Base-by-base conservation (phyloP, 2,888 invertebrate species). In the Biston stratarius region DNA sequence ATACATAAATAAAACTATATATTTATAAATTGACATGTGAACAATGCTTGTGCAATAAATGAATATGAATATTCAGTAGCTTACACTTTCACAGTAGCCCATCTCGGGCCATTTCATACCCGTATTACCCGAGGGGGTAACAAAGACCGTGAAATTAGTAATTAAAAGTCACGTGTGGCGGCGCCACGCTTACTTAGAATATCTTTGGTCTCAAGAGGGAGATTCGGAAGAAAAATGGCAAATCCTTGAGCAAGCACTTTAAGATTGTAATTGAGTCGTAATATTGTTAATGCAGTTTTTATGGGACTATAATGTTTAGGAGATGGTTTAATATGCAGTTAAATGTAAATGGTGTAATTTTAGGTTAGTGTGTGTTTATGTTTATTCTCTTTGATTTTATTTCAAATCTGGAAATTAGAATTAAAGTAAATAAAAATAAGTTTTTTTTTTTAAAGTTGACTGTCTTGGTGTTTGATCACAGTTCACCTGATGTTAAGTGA, bases 131-230 rank as follows among this genome's bases (percentile, higher is more conserved):
- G 64, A 71, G 88, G 84, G 90, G 85, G 83, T 83, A 82, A 86
- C 85, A 86, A 85, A 84, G 85, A 88, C 83, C 90, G 88, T 88
- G 85, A 92, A 91, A 92, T 92, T 90, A 89, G 86, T 89, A 90
- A 92, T 92, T 91, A 90, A 86, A 87, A 87, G 87, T 88, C 89
- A 89, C 86, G 86, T 86, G 83, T 89, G 79, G 77, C 75, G 74
- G 79, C 76, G 71, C 77, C 78, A 75, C 70, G 76, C 79, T 81
- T 78, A 79, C 77, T 81, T 76, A 56, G 78, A 78, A 79, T 77
- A 78, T 82, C 80, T 81, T 79, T 62, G 69, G 70, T 77, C 81
- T 75, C 77, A 61, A 67, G 73, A 67, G 69, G 42, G 64, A 59
- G 59, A 67, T 70, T 72, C 40, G n/a, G 62, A 67, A 69, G 72